Base-by-base conservation (phyloP, 2,797 vertebrate species). In the Oceanodroma leucorhoa region DNA sequence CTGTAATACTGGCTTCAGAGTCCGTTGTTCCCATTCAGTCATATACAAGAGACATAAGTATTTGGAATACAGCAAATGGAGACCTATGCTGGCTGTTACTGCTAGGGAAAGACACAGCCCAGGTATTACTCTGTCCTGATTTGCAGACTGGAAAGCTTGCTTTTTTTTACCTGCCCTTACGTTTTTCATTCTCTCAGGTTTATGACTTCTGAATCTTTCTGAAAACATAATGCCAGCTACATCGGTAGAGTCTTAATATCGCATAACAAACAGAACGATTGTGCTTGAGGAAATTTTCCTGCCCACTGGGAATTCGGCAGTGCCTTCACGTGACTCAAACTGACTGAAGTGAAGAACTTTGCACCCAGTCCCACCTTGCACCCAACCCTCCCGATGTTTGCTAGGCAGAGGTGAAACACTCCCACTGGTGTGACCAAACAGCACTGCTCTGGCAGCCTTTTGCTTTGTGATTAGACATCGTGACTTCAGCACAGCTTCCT, bases 341-440 rank as follows among this genome's bases (percentile, higher is more conserved):
- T 32, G 13, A 27, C 30, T 11, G 21, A 70, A 85, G 32, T 2
- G 0, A 70, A 65, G 14, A 57, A 41, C 29, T 46, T 34, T 30
- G 21, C 19, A 6, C 23, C 23, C 30, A 26, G 22, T 51, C 32
- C 53, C 45, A 14, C 62, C 54, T 69, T 41, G 26, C 5, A 17
- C 9, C 23, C 40, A 53, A 3, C 14, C 10, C 10, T 58, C 27
- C 16, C 3, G 0, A 2, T 2, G 3, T 30, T 58, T 41, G 1
- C 34, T 30, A 53, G 22, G 20, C 34, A 64, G 55, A 73, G 18
- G 9, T 17, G 8, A 50, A 75, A 51, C 15, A 3, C 2, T 62
- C 10, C 27, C 13, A 7, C 21, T 8, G 14, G 5, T 11, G 11
- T 27, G 36, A 71, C 23, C 43, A 36, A 17, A 23, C 16, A 72